phyloP scores from a whole-genome alignment of 2,888 invertebrate genomes.

The Amiota mariae region DNA sequence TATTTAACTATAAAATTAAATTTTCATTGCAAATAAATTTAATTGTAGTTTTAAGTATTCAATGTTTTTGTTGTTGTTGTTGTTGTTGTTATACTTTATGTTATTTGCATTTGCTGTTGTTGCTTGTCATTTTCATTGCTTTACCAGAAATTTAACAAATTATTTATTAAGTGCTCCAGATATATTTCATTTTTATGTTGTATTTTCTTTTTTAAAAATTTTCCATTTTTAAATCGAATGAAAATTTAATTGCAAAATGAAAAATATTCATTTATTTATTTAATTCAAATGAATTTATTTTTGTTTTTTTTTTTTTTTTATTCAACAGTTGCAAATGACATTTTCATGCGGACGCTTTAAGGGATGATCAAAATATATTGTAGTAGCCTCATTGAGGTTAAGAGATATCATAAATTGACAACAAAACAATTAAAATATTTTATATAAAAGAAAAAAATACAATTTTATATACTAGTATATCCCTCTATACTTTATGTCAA shows the following conservation, averaged over 20 bases:
- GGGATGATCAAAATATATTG: background rate
- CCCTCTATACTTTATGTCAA: too few relatives aligned
- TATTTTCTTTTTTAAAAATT: background rate
- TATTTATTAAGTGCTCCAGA: slow-evolving; percentile 55
- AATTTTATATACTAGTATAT: too few relatives aligned
- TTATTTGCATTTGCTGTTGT: slow-evolving; percentile 7
- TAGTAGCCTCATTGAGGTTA: background rate
- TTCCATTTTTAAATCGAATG: background rate
- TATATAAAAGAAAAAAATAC: too few relatives aligned
- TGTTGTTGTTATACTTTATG: background rate
- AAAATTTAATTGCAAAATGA: slow-evolving; percentile 15
- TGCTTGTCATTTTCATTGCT: slow-evolving; percentile 28
- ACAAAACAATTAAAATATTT: too few relatives aligned
- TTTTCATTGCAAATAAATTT: background rate
- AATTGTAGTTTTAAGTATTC: background rate
- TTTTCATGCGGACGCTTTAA: background rate
- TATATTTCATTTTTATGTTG: background rate
- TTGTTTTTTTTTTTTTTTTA: background rate
- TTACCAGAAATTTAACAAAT: slow-evolving; percentile 43
- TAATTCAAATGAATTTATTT: background rate
- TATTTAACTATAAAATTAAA: background rate
- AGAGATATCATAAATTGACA: too few relatives aligned
- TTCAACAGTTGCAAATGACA: slow-evolving; percentile 19
- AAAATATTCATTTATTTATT: background rate
- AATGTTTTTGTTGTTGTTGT: background rate